Base-by-base conservation (phyloP, 2,888 invertebrate species). In the Ectemnius continuus region DNA sequence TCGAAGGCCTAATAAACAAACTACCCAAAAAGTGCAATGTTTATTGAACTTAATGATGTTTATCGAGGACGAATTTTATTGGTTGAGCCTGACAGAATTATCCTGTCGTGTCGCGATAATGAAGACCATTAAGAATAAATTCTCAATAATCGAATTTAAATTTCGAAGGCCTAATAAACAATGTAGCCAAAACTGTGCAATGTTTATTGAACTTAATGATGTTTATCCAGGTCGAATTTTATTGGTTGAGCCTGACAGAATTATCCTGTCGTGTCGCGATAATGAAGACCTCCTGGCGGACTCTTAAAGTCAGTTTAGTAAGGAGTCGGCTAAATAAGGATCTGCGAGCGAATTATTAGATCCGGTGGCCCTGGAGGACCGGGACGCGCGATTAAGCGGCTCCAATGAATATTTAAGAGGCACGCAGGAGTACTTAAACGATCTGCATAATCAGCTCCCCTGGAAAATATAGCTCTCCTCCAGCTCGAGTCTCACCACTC, bases 361-460 rank as follows among this genome's bases (percentile, higher is more conserved):
- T 16, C 52, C 16, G n/a, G 14, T 52, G 52, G 52, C 52, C 16
- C 52, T 52, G 14, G 52, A 14, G 14, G 4, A 16, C 52, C 16
- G 52, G 13, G n/a, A 13, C 14, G 16, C 16, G 52, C 8, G 16
- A 52, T 52, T 52, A 52, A 52, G 2, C 14, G 52, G n/a, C 14
- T 14, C 52, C 52, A 52, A 52, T 52, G 52, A 52, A 52, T 52
- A 52, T 52, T 52, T 52, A 52, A 52, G 52, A 52, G 52, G 16
- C 52, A 52, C 52, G 52, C 52, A 16, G 16, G 52, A 52, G 52
- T 52, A 52, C 52, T 52, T 52, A 52, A 16, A 16, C 52, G 52
- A 52, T 52, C 16, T 52, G 52, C 52, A 52, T 52, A 52, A 52
- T 52, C 16, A 52, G n/a, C 52, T 16, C 36, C 52, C 8, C 52